A percentile compares a stretch with the other conserved stretches of the same genome.
These are phyloP conservation scores for Moxostoma hubbsi DNA, from an alignment of 2,797 vertebrate species.

Conservation along the genomic window DNA sequence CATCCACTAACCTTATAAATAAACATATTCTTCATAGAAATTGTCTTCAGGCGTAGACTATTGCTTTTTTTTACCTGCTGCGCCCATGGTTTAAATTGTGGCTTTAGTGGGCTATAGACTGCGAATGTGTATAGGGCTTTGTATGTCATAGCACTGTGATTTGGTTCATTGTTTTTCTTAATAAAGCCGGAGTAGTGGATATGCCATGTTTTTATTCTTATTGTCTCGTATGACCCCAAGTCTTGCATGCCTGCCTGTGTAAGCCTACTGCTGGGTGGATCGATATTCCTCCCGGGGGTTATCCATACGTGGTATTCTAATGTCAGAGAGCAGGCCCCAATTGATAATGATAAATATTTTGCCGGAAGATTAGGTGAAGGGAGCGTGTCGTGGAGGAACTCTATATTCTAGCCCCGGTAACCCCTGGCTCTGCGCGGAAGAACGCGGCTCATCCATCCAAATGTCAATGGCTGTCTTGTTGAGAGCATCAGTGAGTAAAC, in stretches of 20 bases:
- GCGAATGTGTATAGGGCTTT: neutral
- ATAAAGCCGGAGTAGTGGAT: conserved; percentile 54
- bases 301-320: conserved; percentile 82
- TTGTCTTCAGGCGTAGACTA: neutral
- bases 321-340: conserved; percentile 82
- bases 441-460: conserved; percentile 98
- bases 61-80: neutral
- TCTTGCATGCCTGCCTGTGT: conserved; percentile 57
- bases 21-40: neutral
- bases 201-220: conserved; percentile 63
- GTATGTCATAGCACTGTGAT: conserved; percentile 21
- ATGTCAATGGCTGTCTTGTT: conserved; percentile 99
- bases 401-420: conserved; percentile 93
- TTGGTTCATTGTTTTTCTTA: conserved; percentile 44
- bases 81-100: neutral
- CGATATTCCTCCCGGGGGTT: conserved; percentile 82
- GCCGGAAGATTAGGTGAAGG: conserved; percentile 98
- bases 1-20: conserved; percentile 18
- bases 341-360: conserved; percentile 99
- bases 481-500: conserved; percentile 99
- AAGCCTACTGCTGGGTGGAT: conserved; percentile 64
- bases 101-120: neutral
- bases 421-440: conserved; percentile 90
- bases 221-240: conserved; percentile 62
- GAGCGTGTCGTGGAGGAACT: conserved; percentile 82